Base-by-base conservation (phyloP, 2,888 invertebrate genomes). In the Scaptomyza tumidula region DNA sequence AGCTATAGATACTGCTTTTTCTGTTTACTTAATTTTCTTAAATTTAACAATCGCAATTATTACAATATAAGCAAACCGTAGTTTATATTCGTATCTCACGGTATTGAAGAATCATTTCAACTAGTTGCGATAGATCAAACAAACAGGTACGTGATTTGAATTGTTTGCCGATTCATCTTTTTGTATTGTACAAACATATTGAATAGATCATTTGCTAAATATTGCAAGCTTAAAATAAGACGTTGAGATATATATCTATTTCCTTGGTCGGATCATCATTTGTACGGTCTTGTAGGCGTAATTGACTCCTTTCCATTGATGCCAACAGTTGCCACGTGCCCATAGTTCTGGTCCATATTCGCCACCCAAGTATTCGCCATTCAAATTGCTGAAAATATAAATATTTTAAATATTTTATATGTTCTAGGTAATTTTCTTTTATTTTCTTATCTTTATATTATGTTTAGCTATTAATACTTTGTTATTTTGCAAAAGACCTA, bases 231-330 rank as follows among this genome's bases (percentile, higher is more conserved):
- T 19, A 19, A 19, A 19, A 19, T 1, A 19, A 19, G 19, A 19
- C 19, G 19, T 19, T 19, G 19, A 19, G 19, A 19, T 19, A 10
- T 10, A 16, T 27, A 33, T 46, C 35, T 64, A 48, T 45, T 67
- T 52, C 43, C 37, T 29, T 24, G 95, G 95, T 57, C 95, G 91
- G 49, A 95, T 94, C 93, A 95, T 93, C 93, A 95, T 95, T 79
- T 94, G 93, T 0, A 94, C 93, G 71, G 93, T 93, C 67, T 93
- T 92, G 3, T 95, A 92, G 3, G 63, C 19, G 31, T 81, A 81
- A 11, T 54, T 44, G 11, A 55, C 1, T 11, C 74, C 71, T 94
- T 5, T 14, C 94, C 93, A 1, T 94, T 93, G 84, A 94, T 93
- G 35, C 94, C 78, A 78, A 41, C 53, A 54, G 24, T 27, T 46